Conservation (phyloP, 2,888 invertebrate genomes). For the Folsomia candida region DNA sequence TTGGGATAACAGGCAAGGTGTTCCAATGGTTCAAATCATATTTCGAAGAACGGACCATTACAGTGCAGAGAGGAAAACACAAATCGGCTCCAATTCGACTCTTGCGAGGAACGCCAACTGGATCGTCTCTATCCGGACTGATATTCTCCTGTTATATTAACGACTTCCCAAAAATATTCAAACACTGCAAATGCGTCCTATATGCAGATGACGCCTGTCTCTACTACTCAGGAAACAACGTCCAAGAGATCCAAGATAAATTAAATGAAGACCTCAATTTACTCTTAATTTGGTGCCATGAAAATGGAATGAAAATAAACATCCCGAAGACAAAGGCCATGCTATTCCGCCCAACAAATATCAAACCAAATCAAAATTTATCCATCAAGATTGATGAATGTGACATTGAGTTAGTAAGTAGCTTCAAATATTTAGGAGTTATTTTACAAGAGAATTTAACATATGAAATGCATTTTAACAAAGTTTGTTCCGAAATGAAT, state of each 20-base stretch:
- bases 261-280: no score
- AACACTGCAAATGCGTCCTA: not conserved
- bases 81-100: not conserved
- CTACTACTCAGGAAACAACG: no score
- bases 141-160: not conserved
- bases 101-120: not conserved
- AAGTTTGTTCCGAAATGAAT: no score
- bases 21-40: not conserved
- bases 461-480: no score
- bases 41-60: not conserved
- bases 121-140: not conserved
- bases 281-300: not conserved
- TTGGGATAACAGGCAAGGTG: not conserved
- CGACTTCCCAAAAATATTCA: not conserved
- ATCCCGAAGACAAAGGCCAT: no score
- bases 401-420: no score
- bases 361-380: no score
- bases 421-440: not conserved
- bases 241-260: no score
- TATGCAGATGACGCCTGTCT: not conserved
- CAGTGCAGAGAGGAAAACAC: not conserved
- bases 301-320: not conserved
- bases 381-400: no score
- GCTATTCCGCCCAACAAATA: no score
- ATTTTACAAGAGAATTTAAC: no score